Conservation (phyloP, 2,113 vertebrate genomes). For the Pelmatolapia mariae region DNA sequence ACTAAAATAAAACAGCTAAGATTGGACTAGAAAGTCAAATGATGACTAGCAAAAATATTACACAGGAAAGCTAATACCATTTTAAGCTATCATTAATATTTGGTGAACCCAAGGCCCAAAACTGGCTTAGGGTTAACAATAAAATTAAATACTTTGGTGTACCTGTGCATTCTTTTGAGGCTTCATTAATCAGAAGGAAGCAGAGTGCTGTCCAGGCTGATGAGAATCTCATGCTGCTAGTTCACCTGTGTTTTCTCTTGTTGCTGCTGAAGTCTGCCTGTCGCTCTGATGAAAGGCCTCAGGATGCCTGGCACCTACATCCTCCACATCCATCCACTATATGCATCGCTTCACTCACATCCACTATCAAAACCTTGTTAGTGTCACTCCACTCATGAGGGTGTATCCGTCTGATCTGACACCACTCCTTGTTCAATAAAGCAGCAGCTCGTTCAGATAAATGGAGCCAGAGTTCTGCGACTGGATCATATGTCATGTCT, state of each 20-base stretch:
- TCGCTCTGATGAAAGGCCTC: conserved; percentile 27
- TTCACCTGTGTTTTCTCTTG: background rate
- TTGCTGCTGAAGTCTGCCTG: background rate
- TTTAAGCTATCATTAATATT: background rate
- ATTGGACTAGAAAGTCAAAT: background rate
- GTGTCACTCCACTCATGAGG: conserved; percentile 7
- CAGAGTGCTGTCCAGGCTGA: conserved; percentile 33
- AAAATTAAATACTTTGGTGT: background rate
- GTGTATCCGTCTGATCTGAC: background rate
- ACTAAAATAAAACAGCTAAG: rapidly evolving
- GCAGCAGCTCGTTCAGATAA: background rate
- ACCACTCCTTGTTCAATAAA: conserved; percentile 7
- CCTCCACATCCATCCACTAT: conserved; percentile 9
- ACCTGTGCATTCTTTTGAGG: conserved; percentile 52
- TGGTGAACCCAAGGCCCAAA: background rate
- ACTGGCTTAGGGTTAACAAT: background rate
- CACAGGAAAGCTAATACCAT: background rate
- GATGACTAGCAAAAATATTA: background rate
- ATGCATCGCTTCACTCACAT: background rate
- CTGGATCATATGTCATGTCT: background rate
- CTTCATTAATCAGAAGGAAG: conserved; percentile 29
- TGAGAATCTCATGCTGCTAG: conserved; percentile 52
- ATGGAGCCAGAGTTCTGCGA: background rate
- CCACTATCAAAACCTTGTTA: conserved; percentile 19
- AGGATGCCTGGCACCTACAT: background rate